Evolutionary conservation across 2,888 invertebrate species (phyloP), one percentile per base, ranked within the genome.

Genomic region (Scotopteryx bipunctaria): DNA sequence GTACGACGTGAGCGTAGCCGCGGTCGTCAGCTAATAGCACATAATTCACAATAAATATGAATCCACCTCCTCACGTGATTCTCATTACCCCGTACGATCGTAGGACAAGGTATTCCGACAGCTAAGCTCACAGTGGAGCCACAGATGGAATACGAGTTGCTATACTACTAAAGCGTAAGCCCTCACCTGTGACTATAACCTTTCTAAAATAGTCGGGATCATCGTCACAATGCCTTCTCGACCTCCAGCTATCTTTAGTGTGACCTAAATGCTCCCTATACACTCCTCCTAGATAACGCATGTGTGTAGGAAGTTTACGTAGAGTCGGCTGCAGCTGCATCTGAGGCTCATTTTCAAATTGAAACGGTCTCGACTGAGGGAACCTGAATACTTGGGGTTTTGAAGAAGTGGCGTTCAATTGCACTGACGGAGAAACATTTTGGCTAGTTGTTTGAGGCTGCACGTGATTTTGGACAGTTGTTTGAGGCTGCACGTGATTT

Each of bases 131-230:
- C n/a, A n/a, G n/a, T n/a, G 15, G 40, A 31, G 4, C 33, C 2
- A 21, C 31, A 21, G 0, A 33, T 17, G 1, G 2, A 11, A 2
- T 29, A 29, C n/a, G 5, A 29, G 29, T 29, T n/a, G n/a, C 4
- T 11, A 29, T 11, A 29, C 3, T 5, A 8, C n/a, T 29, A 29
- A 3, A 23, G 8, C 8, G 16, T 13, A 40, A 8, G 11, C 5
- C 14, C 56, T 66, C 5, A 78, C 78, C 78, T 11, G 67, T 53
- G 2, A 74, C 73, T 1, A 71, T 43, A 5, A 62, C 54, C 46
- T 47, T 53, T 11, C 37, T 43, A 9, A 9, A 15, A 13, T 8
- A 6, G 3, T 47, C 37, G 2, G 1, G 3, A 6, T 37, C 46
- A n/a, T 43, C 27, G 1, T 47, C 27, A 3, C 38, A 13, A 5